phyloP scores from a whole-genome alignment of 1,140 invertebrate genomes.

The Drosophila melanogaster region Release_6_plus_ISO1_MT NC_004354.4:944001-944500 shows the following conservation, averaged over 20 bases:
- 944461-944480: conserved; percentile 93
- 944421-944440: conserved; percentile 93
- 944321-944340: too few relatives aligned
- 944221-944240: too few relatives aligned
- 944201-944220: too few relatives aligned
- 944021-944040: conserved; percentile 78
- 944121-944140: background rate
- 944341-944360: too few relatives aligned
- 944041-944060: conserved; percentile 73
- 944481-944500: conserved; percentile 95
- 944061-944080: conserved; percentile 90
- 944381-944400: conserved; percentile 89
- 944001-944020: conserved; percentile 76
- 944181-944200: too few relatives aligned
- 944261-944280: too few relatives aligned
- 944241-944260: too few relatives aligned
- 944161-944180: background rate
- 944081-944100: conserved; percentile 94
- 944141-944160: background rate
- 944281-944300: too few relatives aligned
- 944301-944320: too few relatives aligned
- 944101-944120: background rate
- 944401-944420: conserved; percentile 93
- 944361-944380: background rate
- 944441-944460: conserved; percentile 85